Evolutionary conservation across 1,140 invertebrate species (phyloP).

Genomic region (Helicoverpa zea): DNA sequence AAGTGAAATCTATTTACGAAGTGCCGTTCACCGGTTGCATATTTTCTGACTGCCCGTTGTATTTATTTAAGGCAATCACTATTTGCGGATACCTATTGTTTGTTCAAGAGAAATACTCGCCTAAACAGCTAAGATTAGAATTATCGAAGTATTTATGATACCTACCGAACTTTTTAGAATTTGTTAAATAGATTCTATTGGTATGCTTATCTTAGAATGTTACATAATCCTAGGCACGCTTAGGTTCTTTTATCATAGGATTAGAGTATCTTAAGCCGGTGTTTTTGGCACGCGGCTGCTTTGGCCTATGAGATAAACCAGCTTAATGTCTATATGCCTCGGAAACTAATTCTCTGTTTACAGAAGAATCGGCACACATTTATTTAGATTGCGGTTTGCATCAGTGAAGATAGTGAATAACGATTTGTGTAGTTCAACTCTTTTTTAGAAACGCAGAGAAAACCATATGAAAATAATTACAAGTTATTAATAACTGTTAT

Average conservation of each 20-base stretch:
- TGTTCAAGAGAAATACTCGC: constrained; percentile 15
- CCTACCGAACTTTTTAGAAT: no score
- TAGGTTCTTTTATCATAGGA: neutral
- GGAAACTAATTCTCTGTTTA: no score
- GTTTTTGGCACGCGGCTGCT: neutral
- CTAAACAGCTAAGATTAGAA: constrained; percentile 18
- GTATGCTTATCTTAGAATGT: neutral
- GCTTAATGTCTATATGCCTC: no score
- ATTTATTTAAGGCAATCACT: constrained; percentile 59
- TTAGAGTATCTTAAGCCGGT: constrained; percentile 1
- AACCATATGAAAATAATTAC: no score
- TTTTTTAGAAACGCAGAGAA: no score
- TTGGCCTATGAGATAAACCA: constrained; percentile 4
- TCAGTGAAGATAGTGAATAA: no score
- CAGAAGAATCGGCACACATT: no score
- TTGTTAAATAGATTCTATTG: constrained; percentile 11
- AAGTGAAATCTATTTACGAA: constrained; percentile 78
- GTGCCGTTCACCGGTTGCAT: constrained; percentile 70
- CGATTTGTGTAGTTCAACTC: no score
- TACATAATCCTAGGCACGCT: constrained; percentile 5
- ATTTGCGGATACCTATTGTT: constrained; percentile 50
- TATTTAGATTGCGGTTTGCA: no score
- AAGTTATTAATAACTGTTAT: neutral
- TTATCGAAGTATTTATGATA: constrained; percentile 5
- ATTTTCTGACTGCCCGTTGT: constrained; percentile 37